Percentiles rank a stretch among this genome's conserved stretches.
Conservation (phyloP, 1,140 invertebrate genomes). For the Patella vulgata region DNA sequence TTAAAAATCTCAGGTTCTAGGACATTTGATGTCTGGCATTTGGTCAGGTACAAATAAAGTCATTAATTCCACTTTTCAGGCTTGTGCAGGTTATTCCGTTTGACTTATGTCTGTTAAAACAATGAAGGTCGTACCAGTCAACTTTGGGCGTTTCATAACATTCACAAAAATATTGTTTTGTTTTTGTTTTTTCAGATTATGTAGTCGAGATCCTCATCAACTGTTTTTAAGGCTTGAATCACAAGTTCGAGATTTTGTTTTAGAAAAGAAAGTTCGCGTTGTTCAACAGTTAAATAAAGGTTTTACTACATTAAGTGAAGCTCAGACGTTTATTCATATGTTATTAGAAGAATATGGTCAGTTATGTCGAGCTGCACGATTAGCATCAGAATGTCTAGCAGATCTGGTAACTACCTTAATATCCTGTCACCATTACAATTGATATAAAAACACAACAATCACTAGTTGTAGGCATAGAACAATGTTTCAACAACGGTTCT, state of each 20-base stretch:
- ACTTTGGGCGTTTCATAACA: too few relatives aligned
- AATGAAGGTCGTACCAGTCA: too few relatives aligned
- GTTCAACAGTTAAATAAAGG: conserved; percentile 69
- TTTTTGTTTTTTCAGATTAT: conserved; percentile 68
- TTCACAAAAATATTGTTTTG: too few relatives aligned
- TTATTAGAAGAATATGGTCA: conserved; percentile 74
- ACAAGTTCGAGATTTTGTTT: conserved; percentile 74
- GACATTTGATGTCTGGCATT: too few relatives aligned
- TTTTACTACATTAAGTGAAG: conserved; percentile 62
- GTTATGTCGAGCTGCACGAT: conserved; percentile 71
- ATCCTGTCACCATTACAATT: conserved; percentile 14
- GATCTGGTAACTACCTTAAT: conserved; percentile 63
- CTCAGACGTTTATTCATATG: conserved; percentile 64
- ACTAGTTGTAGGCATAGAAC: too few relatives aligned
- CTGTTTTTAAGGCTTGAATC: conserved; percentile 73
- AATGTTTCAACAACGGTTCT: too few relatives aligned
- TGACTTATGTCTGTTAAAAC: neutral
- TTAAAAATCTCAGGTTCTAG: too few relatives aligned
- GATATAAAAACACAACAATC: too few relatives aligned
- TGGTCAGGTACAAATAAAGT: too few relatives aligned
- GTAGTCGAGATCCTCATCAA: conserved; percentile 72
- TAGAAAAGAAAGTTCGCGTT: conserved; percentile 74
- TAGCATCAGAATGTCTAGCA: conserved; percentile 71
- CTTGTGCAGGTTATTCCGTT: neutral
- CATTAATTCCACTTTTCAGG: too few relatives aligned